phyloP scores from a whole-genome alignment of 2,888 invertebrate genomes.

The Cataglyphis livida region DNA sequence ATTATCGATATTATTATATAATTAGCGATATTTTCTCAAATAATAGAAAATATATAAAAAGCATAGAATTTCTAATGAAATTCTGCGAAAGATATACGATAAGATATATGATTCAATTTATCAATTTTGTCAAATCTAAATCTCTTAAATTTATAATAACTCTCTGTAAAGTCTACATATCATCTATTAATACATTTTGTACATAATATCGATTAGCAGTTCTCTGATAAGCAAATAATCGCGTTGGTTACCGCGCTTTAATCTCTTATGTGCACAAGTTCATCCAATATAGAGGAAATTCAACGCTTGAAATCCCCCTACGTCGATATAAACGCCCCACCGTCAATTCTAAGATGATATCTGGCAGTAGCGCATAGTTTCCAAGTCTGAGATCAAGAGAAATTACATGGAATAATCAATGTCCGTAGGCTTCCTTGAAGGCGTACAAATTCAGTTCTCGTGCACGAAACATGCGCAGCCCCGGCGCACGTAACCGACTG shows the following conservation, averaged over 20 bases:
- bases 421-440: constrained; percentile 47
- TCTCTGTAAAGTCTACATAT: neutral
- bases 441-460: constrained; percentile 46
- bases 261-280: constrained; percentile 24
- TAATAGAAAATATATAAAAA: neutral
- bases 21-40: neutral
- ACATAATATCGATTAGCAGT: constrained; percentile 14
- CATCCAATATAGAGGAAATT: constrained; percentile 38
- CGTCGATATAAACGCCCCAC: constrained; percentile 33
- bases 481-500: neutral
- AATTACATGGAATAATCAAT: neutral
- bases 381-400: constrained; percentile 28
- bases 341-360: constrained; percentile 9
- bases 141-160: neutral
- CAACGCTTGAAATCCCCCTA: constrained; percentile 22
- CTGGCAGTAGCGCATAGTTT: neutral
- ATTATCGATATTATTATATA: too few relatives aligned
- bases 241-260: neutral
- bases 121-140: neutral
- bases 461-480: constrained; percentile 44
- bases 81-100: neutral
- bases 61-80: constrained; percentile 7
- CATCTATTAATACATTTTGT: neutral
- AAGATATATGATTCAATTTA: neutral
- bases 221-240: constrained; percentile 23